These are phyloP conservation scores for Vulpes ferrilata DNA, from an alignment of 2,113 vertebrate genomes.

Conservation along the genomic window DNA sequence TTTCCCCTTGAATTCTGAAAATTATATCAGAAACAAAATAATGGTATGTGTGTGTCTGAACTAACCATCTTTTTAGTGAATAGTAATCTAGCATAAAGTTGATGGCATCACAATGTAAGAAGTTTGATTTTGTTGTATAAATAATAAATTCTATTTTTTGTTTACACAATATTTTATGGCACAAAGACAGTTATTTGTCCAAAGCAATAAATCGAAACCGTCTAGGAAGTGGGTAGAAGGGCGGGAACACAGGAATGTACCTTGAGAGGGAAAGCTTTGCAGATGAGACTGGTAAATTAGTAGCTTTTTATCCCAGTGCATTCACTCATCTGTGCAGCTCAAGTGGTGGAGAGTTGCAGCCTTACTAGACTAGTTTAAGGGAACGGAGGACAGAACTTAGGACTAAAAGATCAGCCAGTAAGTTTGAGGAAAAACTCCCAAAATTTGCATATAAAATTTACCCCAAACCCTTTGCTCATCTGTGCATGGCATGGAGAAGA, in stretches of 20 bases:
- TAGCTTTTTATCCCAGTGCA: background rate
- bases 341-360: background rate
- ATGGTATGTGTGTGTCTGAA: background rate
- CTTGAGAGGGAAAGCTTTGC: background rate
- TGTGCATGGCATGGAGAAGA: background rate
- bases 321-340: too few relatives aligned
- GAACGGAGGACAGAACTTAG: background rate
- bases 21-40: background rate
- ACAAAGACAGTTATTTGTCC: background rate
- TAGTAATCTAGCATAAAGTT: background rate
- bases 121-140: background rate
- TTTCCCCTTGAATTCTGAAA: slow-evolving; percentile 40
- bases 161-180: background rate
- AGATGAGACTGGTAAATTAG: background rate
- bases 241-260: background rate
- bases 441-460: background rate
- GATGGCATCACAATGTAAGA: background rate
- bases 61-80: background rate
- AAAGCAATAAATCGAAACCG: background rate
- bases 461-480: background rate
- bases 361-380: background rate
- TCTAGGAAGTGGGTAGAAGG: background rate
- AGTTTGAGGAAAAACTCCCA: background rate
- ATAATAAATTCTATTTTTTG: background rate
- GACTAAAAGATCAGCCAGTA: background rate